Base-by-base conservation (phyloP, 2,888 invertebrate genomes). In the Rhagonycha lutea region DNA sequence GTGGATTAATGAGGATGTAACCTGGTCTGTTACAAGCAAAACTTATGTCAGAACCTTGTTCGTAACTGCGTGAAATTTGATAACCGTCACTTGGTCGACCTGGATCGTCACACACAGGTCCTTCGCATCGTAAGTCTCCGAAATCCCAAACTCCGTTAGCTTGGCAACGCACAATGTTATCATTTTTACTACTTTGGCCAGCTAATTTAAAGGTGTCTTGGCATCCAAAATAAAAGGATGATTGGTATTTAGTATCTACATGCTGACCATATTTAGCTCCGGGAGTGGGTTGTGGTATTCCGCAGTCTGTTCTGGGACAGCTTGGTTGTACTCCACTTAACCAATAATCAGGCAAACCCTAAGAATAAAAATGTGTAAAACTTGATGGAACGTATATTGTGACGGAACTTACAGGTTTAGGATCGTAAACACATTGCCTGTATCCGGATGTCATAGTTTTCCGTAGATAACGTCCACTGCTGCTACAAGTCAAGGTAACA, bases 91-190 rank as follows among this genome's bases (percentile, higher is more conserved):
- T 94, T 0, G 98, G 98, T 83, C 96, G 92, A 0, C 98, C 97
- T 0, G 98, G 98, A 88, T 98, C 98, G 86, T 96, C 95, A 86
- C 98, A 98, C 1, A 98, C 98, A 3, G 98, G 98, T 18, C 98
- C 98, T 89, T 98, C 98, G 85, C 99, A 99, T 72, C 96, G 90
- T 69, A 99, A 90, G 85, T 97, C 97, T 28, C 98, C 98, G 86
- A 98, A 98, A 89, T 98, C 98, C 99, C 99, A 99, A 78, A 95
- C 94, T 2, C 97, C 96, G 84, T 97, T 97, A 0, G 94, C 94
- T 89, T 95, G 94, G 87, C 98, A 98, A 78, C 95, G 91, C 0
- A 99, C 98, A 11, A 96, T 95, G 85, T 96, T 96, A 84, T 98
- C 97, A 81, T 97, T 95, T 82, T 95, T 94, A 79, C 94, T 94